Base-by-base conservation (phyloP, 92 coral and sea anemone species). In the Porites evermanni region DNA sequence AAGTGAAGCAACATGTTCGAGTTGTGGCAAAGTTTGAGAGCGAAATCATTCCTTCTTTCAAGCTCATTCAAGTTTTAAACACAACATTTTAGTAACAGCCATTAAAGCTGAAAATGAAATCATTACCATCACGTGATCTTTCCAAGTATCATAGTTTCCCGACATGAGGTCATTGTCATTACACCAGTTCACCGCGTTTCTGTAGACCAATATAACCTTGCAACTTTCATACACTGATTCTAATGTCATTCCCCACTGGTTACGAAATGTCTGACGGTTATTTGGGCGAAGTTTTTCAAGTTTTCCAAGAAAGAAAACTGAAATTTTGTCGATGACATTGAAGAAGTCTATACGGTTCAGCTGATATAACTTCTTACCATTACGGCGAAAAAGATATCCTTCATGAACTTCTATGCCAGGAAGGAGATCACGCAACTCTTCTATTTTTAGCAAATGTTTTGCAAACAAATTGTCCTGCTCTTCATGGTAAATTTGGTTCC, bases 61-160 rank as follows among this genome's bases (percentile, higher is more conserved):
- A 38, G 60, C 0, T 0, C 0, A 12, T 12, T 2, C 10, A 9
- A 65, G 69, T 24, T 65, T 9, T 2, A 0, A 0, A 9, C n/a
- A 2, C 16, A 20, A 18, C 77, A 72, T 72, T 72, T 72, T 24
- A 47, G 14, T 60, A 3, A 51, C 59, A 18, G 1, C 38, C 77
- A 72, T 72, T 21, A 72, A 72, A 6, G 77, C 77, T 50, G 77
- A 26, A 72, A 72, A 52, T 6, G 77, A 72, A 17, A 72, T 72
- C 23, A 72, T 72, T 12, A 52, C 77, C 77, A 72, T 72, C 0
- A 72, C 61, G 20, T 72, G 77, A 20, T 54, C 77, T 44, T 47
- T 72, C 77, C 77, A 72, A 0, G 3, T 0, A 6, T 51, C 0
- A 72, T 51, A 72, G 29, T 38, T 38, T 38, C 1, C 7, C 47